Evolutionary conservation across 2,797 vertebrate species (phyloP).

Genomic region (Cygnus olor): DNA sequence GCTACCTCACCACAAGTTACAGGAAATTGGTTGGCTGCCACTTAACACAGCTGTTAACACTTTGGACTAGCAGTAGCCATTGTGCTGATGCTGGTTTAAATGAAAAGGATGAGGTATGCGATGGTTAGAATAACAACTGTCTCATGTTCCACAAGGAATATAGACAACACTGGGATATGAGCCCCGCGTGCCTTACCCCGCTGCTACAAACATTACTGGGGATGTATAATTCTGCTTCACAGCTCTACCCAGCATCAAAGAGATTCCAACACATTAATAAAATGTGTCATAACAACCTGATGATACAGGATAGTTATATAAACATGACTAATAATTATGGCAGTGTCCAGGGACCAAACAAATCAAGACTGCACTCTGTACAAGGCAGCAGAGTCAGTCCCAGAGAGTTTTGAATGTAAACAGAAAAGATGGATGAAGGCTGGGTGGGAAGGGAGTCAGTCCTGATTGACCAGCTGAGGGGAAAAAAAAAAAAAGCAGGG

Average conservation of each 20-base stretch:
- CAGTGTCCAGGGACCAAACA: neutral
- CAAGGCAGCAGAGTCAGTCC: neutral
- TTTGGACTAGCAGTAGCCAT: slow-evolving; percentile 56
- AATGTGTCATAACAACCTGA: neutral
- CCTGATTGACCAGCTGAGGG: neutral
- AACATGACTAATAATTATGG: neutral
- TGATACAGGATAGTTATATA: neutral
- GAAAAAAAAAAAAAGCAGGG: neutral
- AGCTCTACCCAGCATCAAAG: neutral
- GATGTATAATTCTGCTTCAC: neutral
- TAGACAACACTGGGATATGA: neutral
- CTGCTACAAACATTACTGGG: neutral
- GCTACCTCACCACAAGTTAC: slow-evolving; percentile 47
- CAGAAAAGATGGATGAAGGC: neutral
- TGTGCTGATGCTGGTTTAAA: slow-evolving; percentile 36
- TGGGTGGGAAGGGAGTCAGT: neutral
- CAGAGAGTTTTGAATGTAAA: neutral
- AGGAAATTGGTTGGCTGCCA: slow-evolving; percentile 65
- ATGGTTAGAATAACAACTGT: slow-evolving; percentile 25
- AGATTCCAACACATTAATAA: neutral
- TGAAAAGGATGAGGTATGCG: neutral
- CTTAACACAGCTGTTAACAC: slow-evolving; percentile 54
- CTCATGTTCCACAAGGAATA: slow-evolving; percentile 10
- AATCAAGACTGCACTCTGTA: neutral
- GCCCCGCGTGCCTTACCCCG: neutral